Conservation (phyloP, 1,140 invertebrate genomes). For the Aphelinus atriplicis region DNA sequence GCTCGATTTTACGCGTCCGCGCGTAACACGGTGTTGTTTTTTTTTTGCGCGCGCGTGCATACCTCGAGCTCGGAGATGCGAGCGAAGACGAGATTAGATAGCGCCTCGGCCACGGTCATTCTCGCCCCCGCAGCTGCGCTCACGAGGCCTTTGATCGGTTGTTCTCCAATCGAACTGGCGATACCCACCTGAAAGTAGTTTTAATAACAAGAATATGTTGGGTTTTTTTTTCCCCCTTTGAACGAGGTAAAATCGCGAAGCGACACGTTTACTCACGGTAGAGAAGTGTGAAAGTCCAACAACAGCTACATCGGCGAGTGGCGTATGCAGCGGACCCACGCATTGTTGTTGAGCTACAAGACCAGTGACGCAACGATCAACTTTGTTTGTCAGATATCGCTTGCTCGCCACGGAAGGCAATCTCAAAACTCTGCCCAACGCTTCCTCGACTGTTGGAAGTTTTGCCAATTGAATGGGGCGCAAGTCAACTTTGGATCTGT, state of each 20-base stretch:
- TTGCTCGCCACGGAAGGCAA: conserved; percentile 94
- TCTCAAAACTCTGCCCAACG: conserved; percentile 83
- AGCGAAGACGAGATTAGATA: conserved; percentile 97
- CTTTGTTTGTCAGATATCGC: conserved; percentile 93
- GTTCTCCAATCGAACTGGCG: conserved; percentile 95
- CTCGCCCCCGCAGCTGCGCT: conserved; percentile 85
- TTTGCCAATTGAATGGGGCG: conserved; percentile 68
- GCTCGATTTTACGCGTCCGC: too few relatives aligned
- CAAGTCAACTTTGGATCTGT: conserved; percentile 54
- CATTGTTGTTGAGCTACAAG: conserved; percentile 97
- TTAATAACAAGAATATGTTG: not conserved
- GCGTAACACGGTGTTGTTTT: too few relatives aligned
- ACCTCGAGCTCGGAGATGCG: conserved; percentile 81
- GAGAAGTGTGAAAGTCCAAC: conserved; percentile 83
- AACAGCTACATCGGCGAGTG: conserved; percentile 94
- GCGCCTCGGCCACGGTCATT: conserved; percentile 92
- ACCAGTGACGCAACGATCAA: conserved; percentile 96
- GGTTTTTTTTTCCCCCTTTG: not conserved
- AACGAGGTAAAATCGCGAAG: conserved; percentile 2
- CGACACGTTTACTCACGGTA: conserved; percentile 58
- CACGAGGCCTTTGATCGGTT: conserved; percentile 93
- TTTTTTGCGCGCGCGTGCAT: not conserved
- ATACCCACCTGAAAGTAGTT: conserved; percentile 75
- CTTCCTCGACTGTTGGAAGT: conserved; percentile 70
- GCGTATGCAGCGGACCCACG: conserved; percentile 94